Percentiles rank a stretch among this genome's conserved stretches.
These are phyloP conservation scores for Psilopsiagon aymara DNA, from an alignment of 2,113 vertebrate genomes.

Conservation along the genomic window DNA sequence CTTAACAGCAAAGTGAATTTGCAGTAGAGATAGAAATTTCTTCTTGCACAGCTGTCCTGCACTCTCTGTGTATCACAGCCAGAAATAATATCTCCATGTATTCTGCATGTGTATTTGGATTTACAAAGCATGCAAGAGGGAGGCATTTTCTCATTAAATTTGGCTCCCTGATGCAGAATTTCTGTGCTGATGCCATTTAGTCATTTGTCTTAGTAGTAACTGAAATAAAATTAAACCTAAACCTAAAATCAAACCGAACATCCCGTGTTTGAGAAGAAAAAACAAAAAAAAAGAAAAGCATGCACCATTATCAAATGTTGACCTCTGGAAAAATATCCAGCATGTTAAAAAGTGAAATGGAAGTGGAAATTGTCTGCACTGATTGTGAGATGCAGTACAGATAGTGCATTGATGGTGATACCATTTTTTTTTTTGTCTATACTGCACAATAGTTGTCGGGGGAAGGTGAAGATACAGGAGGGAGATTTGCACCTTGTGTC, in stretches of 20 bases:
- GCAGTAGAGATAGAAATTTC: background rate
- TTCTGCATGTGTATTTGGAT: background rate
- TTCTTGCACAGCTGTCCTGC: background rate
- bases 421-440: background rate
- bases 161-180: background rate
- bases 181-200: background rate
- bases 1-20: background rate
- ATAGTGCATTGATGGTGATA: background rate
- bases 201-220: background rate
- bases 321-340: background rate
- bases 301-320: background rate
- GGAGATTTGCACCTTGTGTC: rapidly evolving
- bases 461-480: background rate
- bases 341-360: background rate
- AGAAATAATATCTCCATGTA: background rate
- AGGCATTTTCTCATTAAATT: background rate
- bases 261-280: background rate
- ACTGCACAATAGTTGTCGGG: background rate
- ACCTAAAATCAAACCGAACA: background rate
- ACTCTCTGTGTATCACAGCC: background rate
- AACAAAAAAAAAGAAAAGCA: background rate
- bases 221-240: background rate
- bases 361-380: background rate
- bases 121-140: background rate
- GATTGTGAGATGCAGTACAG: background rate